Conservation (phyloP, 2,113 vertebrate genomes). For the Ploceus nigricollis region DNA sequence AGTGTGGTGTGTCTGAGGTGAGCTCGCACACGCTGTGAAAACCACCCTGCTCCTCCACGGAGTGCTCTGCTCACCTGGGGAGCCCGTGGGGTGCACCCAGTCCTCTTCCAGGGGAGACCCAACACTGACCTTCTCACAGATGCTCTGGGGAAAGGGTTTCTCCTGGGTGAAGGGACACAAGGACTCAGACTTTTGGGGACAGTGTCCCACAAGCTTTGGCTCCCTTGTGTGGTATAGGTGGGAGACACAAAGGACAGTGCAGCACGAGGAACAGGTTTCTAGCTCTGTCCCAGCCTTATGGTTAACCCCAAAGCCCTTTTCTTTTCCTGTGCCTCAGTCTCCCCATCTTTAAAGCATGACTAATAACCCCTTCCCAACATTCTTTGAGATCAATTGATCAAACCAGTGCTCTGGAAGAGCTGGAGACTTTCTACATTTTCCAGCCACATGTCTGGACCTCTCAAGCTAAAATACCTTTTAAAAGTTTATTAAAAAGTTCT, state of each 20-base stretch:
- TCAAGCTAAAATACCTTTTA: background rate
- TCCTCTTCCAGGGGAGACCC: background rate
- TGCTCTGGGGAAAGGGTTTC: background rate
- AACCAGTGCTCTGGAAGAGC: rapidly evolving
- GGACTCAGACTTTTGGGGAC: background rate
- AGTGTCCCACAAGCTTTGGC: background rate
- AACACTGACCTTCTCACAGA: background rate
- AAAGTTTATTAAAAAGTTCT: background rate
- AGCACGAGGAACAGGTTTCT: background rate
- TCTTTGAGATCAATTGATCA: background rate
- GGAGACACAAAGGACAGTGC: background rate
- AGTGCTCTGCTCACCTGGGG: background rate
- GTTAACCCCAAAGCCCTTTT: background rate
- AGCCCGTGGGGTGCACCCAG: rapidly evolving
- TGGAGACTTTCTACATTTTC: background rate
- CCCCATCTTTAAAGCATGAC: background rate
- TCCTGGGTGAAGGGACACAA: background rate
- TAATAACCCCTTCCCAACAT: background rate
- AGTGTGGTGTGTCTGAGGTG: background rate
- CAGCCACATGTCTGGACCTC: background rate
- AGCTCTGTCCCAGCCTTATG: background rate
- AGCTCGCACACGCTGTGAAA: background rate
- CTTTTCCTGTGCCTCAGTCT: background rate
- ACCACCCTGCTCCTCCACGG: background rate
- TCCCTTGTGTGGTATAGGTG: background rate